A percentile compares a stretch with the other conserved stretches of the same genome.
Evolutionary conservation across 2,888 invertebrate genomes (phyloP).

Genomic region (Campaea margaritaria): DNA sequence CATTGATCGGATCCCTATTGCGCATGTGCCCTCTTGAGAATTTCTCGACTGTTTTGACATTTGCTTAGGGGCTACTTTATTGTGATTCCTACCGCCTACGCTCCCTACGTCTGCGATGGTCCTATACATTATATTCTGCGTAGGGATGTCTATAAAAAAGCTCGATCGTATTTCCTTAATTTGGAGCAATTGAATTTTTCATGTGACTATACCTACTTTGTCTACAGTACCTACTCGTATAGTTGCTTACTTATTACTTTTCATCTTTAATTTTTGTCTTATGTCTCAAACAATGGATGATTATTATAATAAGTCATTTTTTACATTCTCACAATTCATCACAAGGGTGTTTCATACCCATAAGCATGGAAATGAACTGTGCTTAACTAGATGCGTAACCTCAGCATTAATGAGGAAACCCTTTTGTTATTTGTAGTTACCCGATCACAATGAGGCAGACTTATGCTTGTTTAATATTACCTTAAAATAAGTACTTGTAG

Average conservation of each 20-base stretch:
- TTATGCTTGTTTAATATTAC: too few species aligned
- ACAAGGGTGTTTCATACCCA: too few species aligned
- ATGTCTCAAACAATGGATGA: conserved; percentile 12
- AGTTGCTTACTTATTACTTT: background rate
- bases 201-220: background rate
- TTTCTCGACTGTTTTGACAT: conserved; percentile 74
- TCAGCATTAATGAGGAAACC: background rate
- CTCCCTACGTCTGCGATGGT: conserved; percentile 26
- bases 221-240: background rate
- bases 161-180: conserved; percentile 5
- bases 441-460: too few species aligned
- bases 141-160: background rate
- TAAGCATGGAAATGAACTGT: too few species aligned
- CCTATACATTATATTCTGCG: conserved; percentile 13
- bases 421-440: background rate
- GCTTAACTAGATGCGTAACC: too few species aligned
- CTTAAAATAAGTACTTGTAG: background rate
- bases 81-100: conserved; percentile 23
- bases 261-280: background rate
- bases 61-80: conserved; percentile 45
- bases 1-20: conserved; percentile 79
- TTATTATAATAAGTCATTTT: too few species aligned
- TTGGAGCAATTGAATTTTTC: conserved; percentile 5
- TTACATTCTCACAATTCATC: too few species aligned
- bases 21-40: conserved; percentile 71